Conservation (phyloP, 1,140 invertebrate genomes). For the Drosophila ercepeae region DNA sequence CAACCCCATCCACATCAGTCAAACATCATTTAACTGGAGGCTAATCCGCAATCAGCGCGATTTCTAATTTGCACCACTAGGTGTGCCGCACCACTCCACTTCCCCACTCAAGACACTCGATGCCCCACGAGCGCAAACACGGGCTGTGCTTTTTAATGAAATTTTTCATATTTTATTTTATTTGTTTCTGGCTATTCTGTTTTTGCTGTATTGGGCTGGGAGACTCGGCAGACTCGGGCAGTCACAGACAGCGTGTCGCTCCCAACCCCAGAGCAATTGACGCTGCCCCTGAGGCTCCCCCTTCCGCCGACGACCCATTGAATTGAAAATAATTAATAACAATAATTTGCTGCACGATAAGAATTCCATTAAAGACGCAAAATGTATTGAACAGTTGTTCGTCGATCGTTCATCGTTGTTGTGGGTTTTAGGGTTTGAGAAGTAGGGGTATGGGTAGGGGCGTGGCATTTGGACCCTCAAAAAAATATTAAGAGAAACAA, state of each 20-base stretch:
- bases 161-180: constrained; percentile 48
- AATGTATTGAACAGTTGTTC: constrained; percentile 73
- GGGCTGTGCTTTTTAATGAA: constrained; percentile 53
- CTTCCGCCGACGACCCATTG: constrained; percentile 29
- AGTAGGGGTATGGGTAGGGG: constrained; percentile 9
- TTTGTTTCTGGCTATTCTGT: constrained; percentile 4
- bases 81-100: constrained; percentile 58
- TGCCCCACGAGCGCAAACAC: constrained; percentile 47
- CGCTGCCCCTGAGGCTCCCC: constrained; percentile 20
- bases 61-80: constrained; percentile 77
- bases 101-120: constrained; percentile 27
- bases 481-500: constrained; percentile 35
- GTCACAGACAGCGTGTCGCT: constrained; percentile 79
- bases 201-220: constrained; percentile 23
- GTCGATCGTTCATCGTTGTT: constrained; percentile 22
- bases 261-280: constrained; percentile 80
- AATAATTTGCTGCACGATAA: constrained; percentile 82
- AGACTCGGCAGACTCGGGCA: constrained; percentile 53
- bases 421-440: constrained; percentile 1
- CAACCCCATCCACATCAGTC: constrained; percentile 39
- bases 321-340: constrained; percentile 81
- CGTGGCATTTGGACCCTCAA: constrained; percentile 44
- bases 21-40: constrained; percentile 64
- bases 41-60: constrained; percentile 78
- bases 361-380: constrained; percentile 82